Percentiles rank a stretch among this genome's conserved stretches.
Conservation (phyloP, 2,113 vertebrate genomes). For the Stegostoma tigrinum region DNA sequence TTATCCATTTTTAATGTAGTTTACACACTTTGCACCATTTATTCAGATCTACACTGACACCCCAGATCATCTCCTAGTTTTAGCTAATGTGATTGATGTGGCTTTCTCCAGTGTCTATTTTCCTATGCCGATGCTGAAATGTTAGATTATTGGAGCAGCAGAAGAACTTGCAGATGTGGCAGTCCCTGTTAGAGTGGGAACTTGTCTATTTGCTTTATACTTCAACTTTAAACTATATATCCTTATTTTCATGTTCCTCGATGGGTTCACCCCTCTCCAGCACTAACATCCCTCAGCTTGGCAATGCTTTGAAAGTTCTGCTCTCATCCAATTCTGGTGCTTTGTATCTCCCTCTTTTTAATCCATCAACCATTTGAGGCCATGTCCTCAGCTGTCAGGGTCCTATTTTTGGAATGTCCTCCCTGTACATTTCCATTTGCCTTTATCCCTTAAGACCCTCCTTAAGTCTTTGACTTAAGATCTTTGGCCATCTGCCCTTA, state of each 20-base stretch:
- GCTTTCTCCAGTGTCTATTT: too few relatives aligned
- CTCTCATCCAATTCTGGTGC: not conserved
- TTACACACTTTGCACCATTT: not conserved
- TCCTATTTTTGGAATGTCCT: not conserved
- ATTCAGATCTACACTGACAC: not conserved
- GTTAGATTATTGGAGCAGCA: not conserved
- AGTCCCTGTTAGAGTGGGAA: not conserved
- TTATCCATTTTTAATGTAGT: slow-evolving; percentile 23
- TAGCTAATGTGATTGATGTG: not conserved
- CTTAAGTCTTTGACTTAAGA: not conserved
- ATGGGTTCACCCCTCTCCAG: not conserved
- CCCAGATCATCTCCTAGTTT: not conserved
- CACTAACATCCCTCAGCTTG: not conserved
- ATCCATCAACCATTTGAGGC: not conserved
- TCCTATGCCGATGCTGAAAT: not conserved
- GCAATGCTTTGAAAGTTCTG: not conserved
- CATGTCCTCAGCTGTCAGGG: not conserved
- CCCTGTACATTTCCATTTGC: not conserved
- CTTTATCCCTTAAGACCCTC: not conserved
- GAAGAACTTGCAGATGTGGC: not conserved
- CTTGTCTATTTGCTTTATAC: not conserved
- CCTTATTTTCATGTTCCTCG: not conserved
- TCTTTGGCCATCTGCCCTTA: not conserved
- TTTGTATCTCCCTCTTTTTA: not conserved
- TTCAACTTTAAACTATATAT: too few relatives aligned